Percentiles rank a stretch among this genome's conserved stretches.
These are phyloP conservation scores for Eulemur coronatus DNA, from an alignment of 2,797 vertebrate species.

Conservation along the genomic window DNA sequence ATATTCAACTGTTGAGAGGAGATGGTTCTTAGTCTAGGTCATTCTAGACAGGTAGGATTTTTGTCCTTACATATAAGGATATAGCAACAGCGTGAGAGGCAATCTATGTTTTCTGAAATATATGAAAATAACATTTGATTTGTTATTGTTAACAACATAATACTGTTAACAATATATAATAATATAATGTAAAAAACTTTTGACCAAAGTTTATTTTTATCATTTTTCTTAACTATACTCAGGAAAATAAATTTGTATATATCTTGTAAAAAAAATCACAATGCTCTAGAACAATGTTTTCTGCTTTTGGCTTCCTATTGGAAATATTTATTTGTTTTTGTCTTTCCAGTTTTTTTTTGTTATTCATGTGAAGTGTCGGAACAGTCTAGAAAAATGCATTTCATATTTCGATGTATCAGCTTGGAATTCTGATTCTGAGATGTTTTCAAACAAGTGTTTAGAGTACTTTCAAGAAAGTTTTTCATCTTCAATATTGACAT, in stretches of 20 bases:
- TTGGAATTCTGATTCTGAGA: slow-evolving; percentile 28
- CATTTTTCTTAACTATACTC: neutral
- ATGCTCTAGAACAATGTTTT: neutral
- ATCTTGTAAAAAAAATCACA: neutral
- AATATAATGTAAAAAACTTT: slow-evolving; percentile 33
- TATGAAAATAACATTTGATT: neutral
- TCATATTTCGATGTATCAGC: neutral
- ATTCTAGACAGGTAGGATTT: slow-evolving; percentile 42
- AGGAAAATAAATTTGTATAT: neutral
- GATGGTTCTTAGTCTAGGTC: neutral
- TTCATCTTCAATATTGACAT: neutral
- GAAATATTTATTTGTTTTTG: neutral
- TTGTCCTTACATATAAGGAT: neutral
- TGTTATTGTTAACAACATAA: too few species aligned
- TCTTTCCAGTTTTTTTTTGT: neutral
- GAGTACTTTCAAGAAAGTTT: neutral
- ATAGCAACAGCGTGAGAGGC: neutral
- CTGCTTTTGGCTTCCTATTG: neutral
- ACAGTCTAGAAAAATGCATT: neutral
- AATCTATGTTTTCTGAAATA: slow-evolving; percentile 15
- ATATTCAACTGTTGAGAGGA: slow-evolving; percentile 37
- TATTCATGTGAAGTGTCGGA: neutral
- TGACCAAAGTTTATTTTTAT: neutral
- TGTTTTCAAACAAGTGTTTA: neutral
- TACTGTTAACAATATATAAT: too few species aligned